Conservation (phyloP, 2,797 vertebrate species). For the Prunella strophiata region DNA sequence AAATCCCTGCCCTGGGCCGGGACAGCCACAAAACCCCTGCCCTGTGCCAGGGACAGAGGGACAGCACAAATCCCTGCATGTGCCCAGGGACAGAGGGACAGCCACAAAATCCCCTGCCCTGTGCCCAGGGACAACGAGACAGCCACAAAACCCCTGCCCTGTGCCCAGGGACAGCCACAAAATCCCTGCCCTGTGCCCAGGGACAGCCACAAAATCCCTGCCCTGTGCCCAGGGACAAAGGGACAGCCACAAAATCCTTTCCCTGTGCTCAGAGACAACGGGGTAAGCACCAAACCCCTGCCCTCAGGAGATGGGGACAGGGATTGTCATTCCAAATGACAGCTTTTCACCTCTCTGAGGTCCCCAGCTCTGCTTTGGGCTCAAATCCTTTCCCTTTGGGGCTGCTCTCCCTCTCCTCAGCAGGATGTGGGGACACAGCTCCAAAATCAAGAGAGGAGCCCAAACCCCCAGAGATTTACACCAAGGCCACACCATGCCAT, state of each 20-base stretch:
- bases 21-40: too few relatives aligned
- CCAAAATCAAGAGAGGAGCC: not conserved
- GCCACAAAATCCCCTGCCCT: too few relatives aligned
- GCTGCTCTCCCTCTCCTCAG: not conserved
- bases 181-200: too few relatives aligned
- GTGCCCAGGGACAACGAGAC: fast-evolving
- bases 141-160: fast-evolving
- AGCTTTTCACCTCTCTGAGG: not conserved
- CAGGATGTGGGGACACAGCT: fast-evolving
- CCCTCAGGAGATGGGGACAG: fast-evolving
- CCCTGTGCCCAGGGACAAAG: too few relatives aligned
- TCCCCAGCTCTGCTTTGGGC: fast-evolving
- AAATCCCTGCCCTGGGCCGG: too few relatives aligned
- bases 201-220: too few relatives aligned
- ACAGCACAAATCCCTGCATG: too few relatives aligned
- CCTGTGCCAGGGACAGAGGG: too few relatives aligned
- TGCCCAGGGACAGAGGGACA: too few relatives aligned
- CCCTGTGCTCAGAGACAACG: too few relatives aligned
- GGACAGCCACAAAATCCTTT: fast-evolving
- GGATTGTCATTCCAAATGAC: fast-evolving
- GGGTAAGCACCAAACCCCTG: not conserved
- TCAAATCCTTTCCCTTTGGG: not conserved
- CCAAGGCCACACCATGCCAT: fast-evolving
- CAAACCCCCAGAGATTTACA: not conserved
- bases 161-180: not conserved